These are phyloP conservation scores for Mimumesa dahlbomi DNA, from an alignment of 2,888 invertebrate genomes.

Conservation along the genomic window DNA sequence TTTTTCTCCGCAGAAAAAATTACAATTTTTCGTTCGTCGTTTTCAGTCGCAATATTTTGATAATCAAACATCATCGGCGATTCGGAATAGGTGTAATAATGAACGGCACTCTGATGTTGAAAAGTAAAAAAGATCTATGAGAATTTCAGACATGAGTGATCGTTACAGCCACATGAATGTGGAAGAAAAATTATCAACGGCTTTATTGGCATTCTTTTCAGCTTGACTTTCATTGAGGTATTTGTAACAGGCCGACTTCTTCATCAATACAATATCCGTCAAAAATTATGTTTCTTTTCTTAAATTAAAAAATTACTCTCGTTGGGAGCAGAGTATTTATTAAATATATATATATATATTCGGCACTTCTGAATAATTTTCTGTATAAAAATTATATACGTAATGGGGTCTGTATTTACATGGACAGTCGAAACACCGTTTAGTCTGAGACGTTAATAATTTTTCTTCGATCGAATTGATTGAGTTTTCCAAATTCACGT, in stretches of 20 bases:
- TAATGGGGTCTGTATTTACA: conserved; percentile 32
- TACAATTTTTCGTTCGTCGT: conserved; percentile 4
- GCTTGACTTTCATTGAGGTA: conserved; percentile 27
- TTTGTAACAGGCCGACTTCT: neutral
- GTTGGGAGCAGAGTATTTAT: conserved; percentile 23
- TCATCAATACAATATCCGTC: neutral
- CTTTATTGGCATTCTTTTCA: conserved; percentile 25
- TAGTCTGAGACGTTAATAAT: conserved; percentile 38
- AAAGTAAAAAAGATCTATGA: no score
- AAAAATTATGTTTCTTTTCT: conserved; percentile 1
- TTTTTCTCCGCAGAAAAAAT: conserved; percentile 24
- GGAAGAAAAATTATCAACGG: conserved; percentile 49
- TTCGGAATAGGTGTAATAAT: conserved; percentile 6
- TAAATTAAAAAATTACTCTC: conserved; percentile 28
- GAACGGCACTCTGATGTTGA: conserved; percentile 1
- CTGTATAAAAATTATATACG: conserved; percentile 37
- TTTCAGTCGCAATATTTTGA: neutral
- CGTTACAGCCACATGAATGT: neutral
- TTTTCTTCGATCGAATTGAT: conserved; percentile 19
- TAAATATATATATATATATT: conserved; percentile 26
- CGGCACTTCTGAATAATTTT: conserved; percentile 30
- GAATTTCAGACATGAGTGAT: no score
- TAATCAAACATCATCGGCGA: no score
- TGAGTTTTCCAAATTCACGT: neutral
- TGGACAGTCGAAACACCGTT: conserved; percentile 15